phyloP scores from a whole-genome alignment of 2,113 vertebrate species.

The Acanthochromis polyacanthus region DNA sequence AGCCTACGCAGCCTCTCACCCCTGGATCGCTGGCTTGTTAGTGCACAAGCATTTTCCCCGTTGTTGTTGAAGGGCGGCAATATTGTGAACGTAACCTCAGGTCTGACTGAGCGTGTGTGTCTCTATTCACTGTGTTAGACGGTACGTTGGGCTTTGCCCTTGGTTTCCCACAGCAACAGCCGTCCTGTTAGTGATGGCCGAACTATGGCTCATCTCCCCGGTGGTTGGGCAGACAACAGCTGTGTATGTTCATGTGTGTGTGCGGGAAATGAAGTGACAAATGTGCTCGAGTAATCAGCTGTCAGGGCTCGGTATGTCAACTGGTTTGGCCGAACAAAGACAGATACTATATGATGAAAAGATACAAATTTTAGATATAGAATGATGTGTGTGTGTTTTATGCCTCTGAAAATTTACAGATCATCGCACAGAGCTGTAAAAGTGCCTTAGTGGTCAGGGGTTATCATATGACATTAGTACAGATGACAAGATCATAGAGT shows the following conservation, averaged over 20 bases:
- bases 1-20: background rate
- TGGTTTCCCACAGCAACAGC: conserved; percentile 33
- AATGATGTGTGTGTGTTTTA: conserved; percentile 10
- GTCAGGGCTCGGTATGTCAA: background rate
- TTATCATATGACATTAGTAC: conserved; percentile 37
- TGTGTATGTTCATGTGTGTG: conserved; percentile 19
- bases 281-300: conserved; percentile 27
- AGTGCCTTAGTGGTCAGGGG: conserved; percentile 45
- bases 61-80: conserved; percentile 18
- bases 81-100: conserved; percentile 22
- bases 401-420: conserved; percentile 24
- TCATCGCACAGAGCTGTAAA: conserved; percentile 8
- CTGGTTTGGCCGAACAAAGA: background rate
- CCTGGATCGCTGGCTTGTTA: background rate
- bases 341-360: background rate
- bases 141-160: conserved; percentile 27
- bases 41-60: conserved; percentile 2
- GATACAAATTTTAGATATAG: background rate
- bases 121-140: background rate
- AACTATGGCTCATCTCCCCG: conserved; percentile 25
- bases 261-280: conserved; percentile 6
- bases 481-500: conserved; percentile 51
- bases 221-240: conserved; percentile 38
- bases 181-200: conserved; percentile 23
- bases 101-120: conserved; percentile 3